Evolutionary conservation across 2,113 vertebrate species (phyloP).

Genomic region (Microtus ochrogaster): DNA sequence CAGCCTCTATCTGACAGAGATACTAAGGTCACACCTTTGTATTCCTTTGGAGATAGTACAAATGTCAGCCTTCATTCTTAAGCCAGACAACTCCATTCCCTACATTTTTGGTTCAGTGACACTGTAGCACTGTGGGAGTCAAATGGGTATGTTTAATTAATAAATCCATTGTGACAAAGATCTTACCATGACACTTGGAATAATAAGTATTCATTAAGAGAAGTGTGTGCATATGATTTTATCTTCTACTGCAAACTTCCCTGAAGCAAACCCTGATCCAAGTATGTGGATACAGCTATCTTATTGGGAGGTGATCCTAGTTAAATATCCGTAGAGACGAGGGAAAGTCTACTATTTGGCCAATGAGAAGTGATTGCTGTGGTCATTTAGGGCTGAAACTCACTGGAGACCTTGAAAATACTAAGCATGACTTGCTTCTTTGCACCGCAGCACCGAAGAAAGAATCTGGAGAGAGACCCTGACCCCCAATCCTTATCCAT

Average conservation of each 20-base stretch:
- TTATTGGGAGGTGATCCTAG: background rate
- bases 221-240: background rate
- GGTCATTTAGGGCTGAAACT: background rate
- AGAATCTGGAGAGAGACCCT: background rate
- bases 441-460: background rate
- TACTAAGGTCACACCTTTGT: background rate
- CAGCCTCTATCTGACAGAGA: background rate
- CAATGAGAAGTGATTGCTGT: background rate
- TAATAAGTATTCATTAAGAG: background rate
- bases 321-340: background rate
- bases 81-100: background rate
- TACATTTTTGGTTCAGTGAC: background rate
- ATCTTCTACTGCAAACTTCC: background rate
- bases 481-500: background rate
- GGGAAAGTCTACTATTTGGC: background rate
- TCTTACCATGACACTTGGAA: background rate
- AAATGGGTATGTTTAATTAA: background rate
- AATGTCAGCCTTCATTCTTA: background rate
- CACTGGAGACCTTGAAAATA: background rate
- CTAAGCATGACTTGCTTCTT: background rate
- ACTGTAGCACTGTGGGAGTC: background rate
- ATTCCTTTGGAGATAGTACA: background rate
- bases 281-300: background rate
- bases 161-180: background rate
- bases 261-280: background rate